These are phyloP conservation scores for Eumerus sabulonum DNA, from an alignment of 2,888 invertebrate species.

Conservation along the genomic window DNA sequence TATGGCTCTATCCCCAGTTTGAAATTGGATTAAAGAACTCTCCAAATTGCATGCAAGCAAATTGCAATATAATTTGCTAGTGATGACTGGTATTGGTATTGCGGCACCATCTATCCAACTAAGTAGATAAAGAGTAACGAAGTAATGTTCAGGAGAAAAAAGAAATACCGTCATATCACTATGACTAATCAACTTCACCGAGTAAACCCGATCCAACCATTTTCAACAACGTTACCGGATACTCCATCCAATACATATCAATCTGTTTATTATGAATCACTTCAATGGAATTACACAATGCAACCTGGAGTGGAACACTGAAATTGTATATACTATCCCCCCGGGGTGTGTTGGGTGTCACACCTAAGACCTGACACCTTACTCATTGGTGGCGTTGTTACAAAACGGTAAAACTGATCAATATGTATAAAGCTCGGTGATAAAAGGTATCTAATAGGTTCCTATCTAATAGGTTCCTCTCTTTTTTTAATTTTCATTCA, in stretches of 20 bases:
- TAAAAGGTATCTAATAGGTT: conserved; percentile 1
- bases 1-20: no score
- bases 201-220: no score
- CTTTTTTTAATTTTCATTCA: conserved; percentile 29
- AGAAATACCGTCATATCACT: no score
- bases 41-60: no score
- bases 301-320: conserved; percentile 7
- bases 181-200: no score
- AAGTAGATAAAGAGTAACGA: no score
- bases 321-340: not conserved
- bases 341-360: conserved; percentile 39
- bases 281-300: conserved; percentile 22
- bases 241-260: conserved; percentile 45
- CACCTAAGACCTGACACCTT: conserved; percentile 12
- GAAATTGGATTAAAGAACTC: no score
- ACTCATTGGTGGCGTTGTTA: conserved; percentile 24
- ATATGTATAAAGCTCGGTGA: no score
- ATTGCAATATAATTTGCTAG: no score
- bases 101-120: no score
- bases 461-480: conserved; percentile 3
- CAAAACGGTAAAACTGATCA: conserved; percentile 15
- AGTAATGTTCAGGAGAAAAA: no score
- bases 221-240: conserved; percentile 50
- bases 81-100: no score
- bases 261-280: conserved; percentile 54